phyloP scores from a whole-genome alignment of 2,797 vertebrate genomes.

The Clangula hyemalis region DNA sequence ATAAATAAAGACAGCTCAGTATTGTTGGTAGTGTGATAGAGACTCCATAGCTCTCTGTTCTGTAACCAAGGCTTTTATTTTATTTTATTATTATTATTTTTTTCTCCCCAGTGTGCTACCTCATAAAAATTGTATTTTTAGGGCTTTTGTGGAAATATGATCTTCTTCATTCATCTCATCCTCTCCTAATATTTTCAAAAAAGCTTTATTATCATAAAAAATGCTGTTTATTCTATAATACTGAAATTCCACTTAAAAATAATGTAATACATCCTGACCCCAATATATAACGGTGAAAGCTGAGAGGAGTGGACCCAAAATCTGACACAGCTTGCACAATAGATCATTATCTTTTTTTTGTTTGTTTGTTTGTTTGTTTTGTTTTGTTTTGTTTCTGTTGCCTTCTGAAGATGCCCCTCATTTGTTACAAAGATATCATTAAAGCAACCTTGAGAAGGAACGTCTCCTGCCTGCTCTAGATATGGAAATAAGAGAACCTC shows the following conservation, averaged over 20 bases:
- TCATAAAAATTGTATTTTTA: not conserved
- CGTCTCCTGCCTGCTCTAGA: not conserved
- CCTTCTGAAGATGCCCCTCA: not conserved
- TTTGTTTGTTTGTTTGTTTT: too few species aligned
- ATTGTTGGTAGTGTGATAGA: not conserved
- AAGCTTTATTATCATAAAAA: not conserved
- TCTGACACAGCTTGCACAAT: not conserved
- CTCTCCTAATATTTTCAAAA: not conserved
- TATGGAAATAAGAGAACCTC: not conserved
- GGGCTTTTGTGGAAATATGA: not conserved
- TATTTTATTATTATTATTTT: not conserved
- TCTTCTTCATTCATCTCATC: not conserved
- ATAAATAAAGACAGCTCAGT: not conserved
- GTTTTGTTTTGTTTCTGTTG: not conserved
- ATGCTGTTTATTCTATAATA: not conserved
- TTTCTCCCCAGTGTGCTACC: not conserved
- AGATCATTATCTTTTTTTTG: not conserved
- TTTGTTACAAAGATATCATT: not conserved
- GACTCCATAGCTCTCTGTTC: not conserved
- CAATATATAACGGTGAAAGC: not conserved
- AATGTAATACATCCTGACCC: not conserved
- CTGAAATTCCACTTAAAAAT: not conserved
- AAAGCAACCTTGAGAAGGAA: not conserved
- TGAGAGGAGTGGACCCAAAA: not conserved
- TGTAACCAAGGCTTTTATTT: not conserved